These are phyloP conservation scores for Sminthurides aquaticus DNA, from an alignment of 2,888 invertebrate genomes.

Conservation along the genomic window DNA sequence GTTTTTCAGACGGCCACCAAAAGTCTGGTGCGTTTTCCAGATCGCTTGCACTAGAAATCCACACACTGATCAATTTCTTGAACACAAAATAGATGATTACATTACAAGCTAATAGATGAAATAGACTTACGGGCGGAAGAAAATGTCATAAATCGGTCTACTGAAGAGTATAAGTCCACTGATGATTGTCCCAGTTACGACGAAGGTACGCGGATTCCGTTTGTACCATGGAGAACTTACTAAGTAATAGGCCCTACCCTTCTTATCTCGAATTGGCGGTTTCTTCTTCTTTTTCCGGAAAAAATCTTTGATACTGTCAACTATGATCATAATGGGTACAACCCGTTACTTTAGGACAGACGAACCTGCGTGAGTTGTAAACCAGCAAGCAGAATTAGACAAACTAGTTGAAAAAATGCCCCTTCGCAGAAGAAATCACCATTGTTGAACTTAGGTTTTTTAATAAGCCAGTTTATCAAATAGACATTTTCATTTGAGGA, in stretches of 20 bases:
- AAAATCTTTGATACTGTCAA: background rate
- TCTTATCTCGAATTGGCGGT: constrained; percentile 9
- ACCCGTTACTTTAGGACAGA: too few species aligned
- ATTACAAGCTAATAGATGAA: background rate
- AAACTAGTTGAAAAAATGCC: too few species aligned
- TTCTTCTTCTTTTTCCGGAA: background rate
- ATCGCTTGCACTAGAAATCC: constrained; percentile 5
- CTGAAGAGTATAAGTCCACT: constrained; percentile 60
- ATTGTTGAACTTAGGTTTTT: too few species aligned
- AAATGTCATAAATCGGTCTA: constrained; percentile 63
- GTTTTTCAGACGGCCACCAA: constrained; percentile 31
- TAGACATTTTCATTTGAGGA: too few species aligned
- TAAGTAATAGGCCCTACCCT: constrained; percentile 29
- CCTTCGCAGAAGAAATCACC: too few species aligned
- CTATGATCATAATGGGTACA: background rate
- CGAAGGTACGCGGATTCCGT: constrained; percentile 22
- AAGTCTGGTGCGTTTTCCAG: constrained; percentile 11
- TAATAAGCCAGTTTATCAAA: too few species aligned
- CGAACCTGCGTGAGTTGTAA: too few species aligned
- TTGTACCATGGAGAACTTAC: constrained; percentile 20
- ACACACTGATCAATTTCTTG: background rate
- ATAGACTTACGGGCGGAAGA: constrained; percentile 46
- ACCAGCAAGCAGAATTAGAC: too few species aligned
- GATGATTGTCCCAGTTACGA: constrained; percentile 47
- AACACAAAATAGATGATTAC: background rate